Conservation (phyloP, 1,140 invertebrate species). For the Drosophila sulfurigaster region DNA sequence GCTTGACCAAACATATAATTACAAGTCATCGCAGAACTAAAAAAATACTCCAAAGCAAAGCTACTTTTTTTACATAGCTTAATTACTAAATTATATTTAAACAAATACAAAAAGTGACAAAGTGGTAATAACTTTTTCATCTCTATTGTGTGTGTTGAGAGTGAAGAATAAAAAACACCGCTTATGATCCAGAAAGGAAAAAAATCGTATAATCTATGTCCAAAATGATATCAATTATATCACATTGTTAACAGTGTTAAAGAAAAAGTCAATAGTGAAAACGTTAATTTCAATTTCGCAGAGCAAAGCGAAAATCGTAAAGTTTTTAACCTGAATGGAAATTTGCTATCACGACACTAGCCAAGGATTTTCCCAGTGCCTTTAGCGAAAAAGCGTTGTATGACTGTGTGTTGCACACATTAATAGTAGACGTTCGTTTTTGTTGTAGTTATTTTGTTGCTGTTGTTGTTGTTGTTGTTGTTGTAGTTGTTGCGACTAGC, state of each 20-base stretch:
- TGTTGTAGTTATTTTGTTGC: conserved; percentile 44
- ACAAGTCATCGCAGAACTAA: not conserved
- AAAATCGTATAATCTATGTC: not conserved
- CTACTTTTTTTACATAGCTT: too few relatives aligned
- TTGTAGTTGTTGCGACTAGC: conserved; percentile 42
- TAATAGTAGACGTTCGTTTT: conserved; percentile 43
- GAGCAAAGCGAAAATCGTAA: conserved; percentile 16
- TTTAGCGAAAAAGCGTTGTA: conserved; percentile 20
- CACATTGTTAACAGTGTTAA: not conserved
- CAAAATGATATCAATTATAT: not conserved
- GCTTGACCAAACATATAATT: conserved; percentile 9
- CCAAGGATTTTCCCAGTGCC: conserved; percentile 74
- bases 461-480: conserved; percentile 39
- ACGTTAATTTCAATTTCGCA: conserved; percentile 15
- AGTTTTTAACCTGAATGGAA: conserved; percentile 34
- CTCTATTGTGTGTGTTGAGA: not conserved
- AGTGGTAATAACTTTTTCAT: too few relatives aligned
- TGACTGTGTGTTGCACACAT: conserved; percentile 54
- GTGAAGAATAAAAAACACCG: too few relatives aligned
- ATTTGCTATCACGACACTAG: conserved; percentile 76
- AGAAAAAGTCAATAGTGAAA: conserved; percentile 3
- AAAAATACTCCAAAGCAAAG: too few relatives aligned
- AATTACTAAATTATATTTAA: too few relatives aligned
- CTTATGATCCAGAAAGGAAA: not conserved
- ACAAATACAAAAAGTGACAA: too few relatives aligned